A percentile compares a stretch with the other conserved stretches of the same genome.
Conservation (phyloP, 1,140 invertebrate genomes). For the Protaetia brevitarsis region DNA sequence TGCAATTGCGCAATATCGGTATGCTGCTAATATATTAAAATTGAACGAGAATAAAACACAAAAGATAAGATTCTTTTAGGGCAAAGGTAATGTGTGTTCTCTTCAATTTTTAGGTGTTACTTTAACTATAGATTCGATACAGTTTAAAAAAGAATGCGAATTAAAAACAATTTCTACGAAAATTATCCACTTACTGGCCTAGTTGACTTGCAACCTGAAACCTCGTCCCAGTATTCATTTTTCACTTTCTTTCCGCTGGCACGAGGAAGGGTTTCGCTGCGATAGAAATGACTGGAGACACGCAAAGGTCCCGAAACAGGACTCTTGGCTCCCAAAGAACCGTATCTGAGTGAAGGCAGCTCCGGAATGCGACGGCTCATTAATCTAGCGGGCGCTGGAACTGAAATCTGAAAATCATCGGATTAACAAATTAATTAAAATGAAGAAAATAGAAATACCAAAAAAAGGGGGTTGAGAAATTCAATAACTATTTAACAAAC, state of each 20-base stretch:
- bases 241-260: constrained; percentile 24
- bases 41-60: no score
- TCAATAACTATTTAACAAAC: no score
- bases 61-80: no score
- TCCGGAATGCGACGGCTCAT: constrained; percentile 34
- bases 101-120: no score
- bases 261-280: constrained; percentile 29
- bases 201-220: not conserved
- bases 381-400: constrained; percentile 19
- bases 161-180: no score
- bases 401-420: constrained; percentile 27
- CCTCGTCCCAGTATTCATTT: not conserved
- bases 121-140: no score
- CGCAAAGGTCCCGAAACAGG: constrained; percentile 35
- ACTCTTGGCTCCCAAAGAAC: constrained; percentile 34
- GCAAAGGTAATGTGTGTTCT: no score
- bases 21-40: no score
- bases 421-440: not conserved
- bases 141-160: no score
- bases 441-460: no score
- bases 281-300: constrained; percentile 27
- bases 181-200: constrained; percentile 17
- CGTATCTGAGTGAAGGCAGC: constrained; percentile 43
- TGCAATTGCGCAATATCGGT: no score
- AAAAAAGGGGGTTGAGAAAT: no score